Percentiles rank a stretch among this genome's conserved stretches.
phyloP scores from a whole-genome alignment of 2,888 invertebrate genomes.

The Nemurella pictetii region DNA sequence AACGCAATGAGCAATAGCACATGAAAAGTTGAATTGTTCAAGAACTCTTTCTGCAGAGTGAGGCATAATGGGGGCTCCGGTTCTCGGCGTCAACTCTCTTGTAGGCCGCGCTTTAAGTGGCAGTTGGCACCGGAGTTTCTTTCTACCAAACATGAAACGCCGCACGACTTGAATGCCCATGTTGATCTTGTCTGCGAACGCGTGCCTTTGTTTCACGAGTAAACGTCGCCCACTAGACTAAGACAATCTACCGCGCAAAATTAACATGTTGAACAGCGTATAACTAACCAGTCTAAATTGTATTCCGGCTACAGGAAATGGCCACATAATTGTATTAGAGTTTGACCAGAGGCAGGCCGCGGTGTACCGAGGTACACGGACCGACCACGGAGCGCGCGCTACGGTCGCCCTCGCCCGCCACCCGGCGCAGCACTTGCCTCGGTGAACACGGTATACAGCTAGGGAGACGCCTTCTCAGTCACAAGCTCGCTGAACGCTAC shows the following conservation, averaged over 20 bases:
- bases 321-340: not conserved
- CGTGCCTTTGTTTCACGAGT: not conserved
- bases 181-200: not conserved
- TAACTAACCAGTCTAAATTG: not conserved
- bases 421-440: not conserved
- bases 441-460: not conserved
- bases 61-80: too few relatives aligned
- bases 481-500: not conserved
- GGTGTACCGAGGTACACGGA: not conserved
- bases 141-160: too few relatives aligned
- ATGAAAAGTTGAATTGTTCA: too few relatives aligned
- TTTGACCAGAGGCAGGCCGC: not conserved
- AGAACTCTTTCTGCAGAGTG: too few relatives aligned
- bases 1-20: too few relatives aligned
- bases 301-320: not conserved
- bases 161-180: too few relatives aligned
- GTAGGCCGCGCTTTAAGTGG: too few relatives aligned
- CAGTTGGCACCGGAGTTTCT: too few relatives aligned
- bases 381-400: not conserved
- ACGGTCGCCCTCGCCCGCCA: not conserved
- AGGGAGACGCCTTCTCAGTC: not conserved
- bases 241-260: not conserved
- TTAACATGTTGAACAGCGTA: not conserved
- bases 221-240: not conserved
- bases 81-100: too few relatives aligned